Conservation (phyloP, 2,113 vertebrate species). For the Plectropomus leopardus region DNA sequence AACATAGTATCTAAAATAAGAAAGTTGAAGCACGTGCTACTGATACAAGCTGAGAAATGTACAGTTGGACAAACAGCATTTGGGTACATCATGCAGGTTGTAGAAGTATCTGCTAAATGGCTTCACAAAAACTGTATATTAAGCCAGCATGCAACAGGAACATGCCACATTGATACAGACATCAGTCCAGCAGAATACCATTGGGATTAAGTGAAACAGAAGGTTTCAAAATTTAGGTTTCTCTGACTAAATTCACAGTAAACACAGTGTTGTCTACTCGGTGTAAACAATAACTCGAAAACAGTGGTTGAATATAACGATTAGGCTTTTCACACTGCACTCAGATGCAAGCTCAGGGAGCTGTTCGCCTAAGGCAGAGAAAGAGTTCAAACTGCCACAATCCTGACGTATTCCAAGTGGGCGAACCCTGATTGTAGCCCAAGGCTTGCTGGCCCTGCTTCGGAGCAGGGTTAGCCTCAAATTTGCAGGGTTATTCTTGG, state of each 20-base stretch:
- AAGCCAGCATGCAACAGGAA: slow-evolving; percentile 3
- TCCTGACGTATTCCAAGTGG: too few species aligned
- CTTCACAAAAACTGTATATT: background rate
- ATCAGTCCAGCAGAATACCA: background rate
- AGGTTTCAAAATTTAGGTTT: background rate
- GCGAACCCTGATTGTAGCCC: too few species aligned
- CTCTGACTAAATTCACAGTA: background rate
- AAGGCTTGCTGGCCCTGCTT: too few species aligned
- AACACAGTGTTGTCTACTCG: background rate
- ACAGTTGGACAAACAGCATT: background rate
- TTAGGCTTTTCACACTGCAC: too few species aligned
- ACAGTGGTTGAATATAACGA: too few species aligned
- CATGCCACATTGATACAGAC: background rate
- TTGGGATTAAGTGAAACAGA: background rate
- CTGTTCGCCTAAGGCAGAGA: too few species aligned
- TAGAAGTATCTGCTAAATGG: background rate
- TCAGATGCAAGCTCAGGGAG: too few species aligned
- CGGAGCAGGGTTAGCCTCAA: too few species aligned
- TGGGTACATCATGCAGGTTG: background rate
- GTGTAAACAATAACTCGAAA: background rate
- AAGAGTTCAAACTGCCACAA: too few species aligned
- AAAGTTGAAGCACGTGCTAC: background rate
- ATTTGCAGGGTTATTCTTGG: too few species aligned
- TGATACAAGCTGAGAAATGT: background rate
- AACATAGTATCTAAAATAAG: background rate